Base-by-base conservation (phyloP, 2,797 vertebrate genomes). In the Eleutherodactylus coqui region DNA sequence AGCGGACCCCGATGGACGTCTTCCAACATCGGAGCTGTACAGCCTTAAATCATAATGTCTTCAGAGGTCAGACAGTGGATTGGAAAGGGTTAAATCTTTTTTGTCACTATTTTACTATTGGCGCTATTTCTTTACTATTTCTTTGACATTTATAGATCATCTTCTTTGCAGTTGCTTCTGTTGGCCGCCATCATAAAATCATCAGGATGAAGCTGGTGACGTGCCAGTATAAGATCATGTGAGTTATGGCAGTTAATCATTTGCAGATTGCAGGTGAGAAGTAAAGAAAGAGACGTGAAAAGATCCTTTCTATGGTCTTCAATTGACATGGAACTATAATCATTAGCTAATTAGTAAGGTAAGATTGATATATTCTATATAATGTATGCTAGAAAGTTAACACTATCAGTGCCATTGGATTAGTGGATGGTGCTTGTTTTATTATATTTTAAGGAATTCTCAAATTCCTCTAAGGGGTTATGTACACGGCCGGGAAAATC, bases 191-290 rank as follows among this genome's bases (percentile, higher is more conserved):
- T 29, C 9, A 27, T 60, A 60, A 60, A 60, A 27, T 32, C 60
- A 27, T 36, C 41, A 16, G 70, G 13, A n/a, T 16, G 9, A 43
- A 17, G 14, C 64, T 45, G n/a, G 78, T 45, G 38, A 10, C 4
- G 64, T 5, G 58, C 27, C 55, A 64, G 19, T 45, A 36, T 27
- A 58, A 64, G 43, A 55, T 43, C 49, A 75, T 55, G 36, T 58
- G 64, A 79, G 51, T 27, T 7, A 24, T 41, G 34, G 34, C 29
- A 43, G 75, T 79, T 85, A 85, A 85, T 85, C 36, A 79, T 85
- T 43, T 85, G 13, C 75, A 79, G 75, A 32, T 27, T 47, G 32
- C 51, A 75, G 51, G 0, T 21, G 58, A 47, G 43, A 75, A 51
- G 55, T 34, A 10, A 53, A 70, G 41, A 38, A 53, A n/a, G 45